Conservation (phyloP, 2,113 vertebrate species). For the Colistium nudipinnis region DNA sequence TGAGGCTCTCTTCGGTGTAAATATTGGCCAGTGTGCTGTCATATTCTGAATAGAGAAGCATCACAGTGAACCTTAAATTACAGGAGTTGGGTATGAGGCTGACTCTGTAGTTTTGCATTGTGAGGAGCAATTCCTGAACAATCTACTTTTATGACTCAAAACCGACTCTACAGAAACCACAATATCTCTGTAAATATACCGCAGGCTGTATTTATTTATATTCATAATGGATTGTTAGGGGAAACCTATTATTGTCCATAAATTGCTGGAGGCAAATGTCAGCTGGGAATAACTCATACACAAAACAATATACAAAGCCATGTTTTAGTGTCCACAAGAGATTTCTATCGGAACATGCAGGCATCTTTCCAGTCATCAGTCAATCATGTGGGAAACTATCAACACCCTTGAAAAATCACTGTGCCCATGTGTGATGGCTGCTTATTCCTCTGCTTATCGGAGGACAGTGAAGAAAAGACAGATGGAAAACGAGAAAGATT, state of each 20-base stretch:
- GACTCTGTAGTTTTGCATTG: slow-evolving; percentile 20
- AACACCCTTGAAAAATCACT: slow-evolving; percentile 4
- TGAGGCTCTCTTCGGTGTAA: slow-evolving; percentile 47
- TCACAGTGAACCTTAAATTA: slow-evolving; percentile 45
- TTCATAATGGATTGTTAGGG: slow-evolving; percentile 4
- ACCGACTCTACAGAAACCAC: slow-evolving; percentile 21
- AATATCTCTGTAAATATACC: slow-evolving; percentile 29
- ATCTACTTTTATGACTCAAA: slow-evolving; percentile 15
- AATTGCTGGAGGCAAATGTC: slow-evolving; percentile 32
- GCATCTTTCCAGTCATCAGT: slow-evolving; percentile 18
- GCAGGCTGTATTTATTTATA: slow-evolving; percentile 16
- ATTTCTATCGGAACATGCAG: slow-evolving; percentile 30
- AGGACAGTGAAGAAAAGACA: slow-evolving; percentile 1
- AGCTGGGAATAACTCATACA: slow-evolving; percentile 37
- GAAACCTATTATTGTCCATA: slow-evolving; percentile 12
- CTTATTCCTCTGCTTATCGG: background rate
- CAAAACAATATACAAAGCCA: slow-evolving; percentile 46
- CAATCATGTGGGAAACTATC: slow-evolving; percentile 19
- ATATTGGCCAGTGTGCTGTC: slow-evolving; percentile 53
- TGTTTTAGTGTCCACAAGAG: slow-evolving; percentile 48
- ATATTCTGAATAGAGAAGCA: slow-evolving; percentile 1
- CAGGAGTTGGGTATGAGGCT: background rate
- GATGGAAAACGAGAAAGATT: slow-evolving; percentile 18
- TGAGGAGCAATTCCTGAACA: slow-evolving; percentile 21
- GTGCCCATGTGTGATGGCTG: background rate